These are phyloP conservation scores for Helarctos malayanus DNA, from an alignment of 2,797 vertebrate genomes.

Conservation along the genomic window DNA sequence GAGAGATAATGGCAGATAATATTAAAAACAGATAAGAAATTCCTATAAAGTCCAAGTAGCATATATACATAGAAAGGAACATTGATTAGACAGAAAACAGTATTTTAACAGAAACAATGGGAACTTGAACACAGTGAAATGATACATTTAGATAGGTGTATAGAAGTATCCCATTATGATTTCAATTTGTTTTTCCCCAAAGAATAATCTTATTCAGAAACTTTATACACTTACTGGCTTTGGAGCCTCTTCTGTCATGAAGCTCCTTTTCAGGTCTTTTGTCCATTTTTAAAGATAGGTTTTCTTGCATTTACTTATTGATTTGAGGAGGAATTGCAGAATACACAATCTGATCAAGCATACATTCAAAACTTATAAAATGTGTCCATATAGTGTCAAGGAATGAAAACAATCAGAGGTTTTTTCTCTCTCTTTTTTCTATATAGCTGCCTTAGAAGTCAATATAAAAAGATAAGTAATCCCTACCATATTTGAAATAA, in stretches of 20 bases:
- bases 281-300: not conserved
- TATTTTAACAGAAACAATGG: not conserved
- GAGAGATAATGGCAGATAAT: not conserved
- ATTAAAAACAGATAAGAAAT: not conserved
- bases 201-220: constrained; percentile 10
- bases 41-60: not conserved
- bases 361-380: constrained; percentile 23
- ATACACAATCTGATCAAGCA: not conserved
- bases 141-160: not conserved
- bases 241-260: not conserved
- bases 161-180: not conserved
- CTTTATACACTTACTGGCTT: not conserved
- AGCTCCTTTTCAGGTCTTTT: not conserved
- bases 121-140: not conserved
- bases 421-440: not conserved
- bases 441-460: not conserved
- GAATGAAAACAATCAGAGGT: not conserved
- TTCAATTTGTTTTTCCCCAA: not conserved
- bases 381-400: not conserved
- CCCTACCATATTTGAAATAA: not conserved
- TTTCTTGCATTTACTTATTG: not conserved
- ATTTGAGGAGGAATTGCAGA: constrained; percentile 1
- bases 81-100: not conserved
- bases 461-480: constrained; percentile 7
- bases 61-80: constrained; percentile 3